Evolutionary conservation across 2,113 vertebrate genomes (phyloP).

Genomic region (Hyperopisus bebe): DNA sequence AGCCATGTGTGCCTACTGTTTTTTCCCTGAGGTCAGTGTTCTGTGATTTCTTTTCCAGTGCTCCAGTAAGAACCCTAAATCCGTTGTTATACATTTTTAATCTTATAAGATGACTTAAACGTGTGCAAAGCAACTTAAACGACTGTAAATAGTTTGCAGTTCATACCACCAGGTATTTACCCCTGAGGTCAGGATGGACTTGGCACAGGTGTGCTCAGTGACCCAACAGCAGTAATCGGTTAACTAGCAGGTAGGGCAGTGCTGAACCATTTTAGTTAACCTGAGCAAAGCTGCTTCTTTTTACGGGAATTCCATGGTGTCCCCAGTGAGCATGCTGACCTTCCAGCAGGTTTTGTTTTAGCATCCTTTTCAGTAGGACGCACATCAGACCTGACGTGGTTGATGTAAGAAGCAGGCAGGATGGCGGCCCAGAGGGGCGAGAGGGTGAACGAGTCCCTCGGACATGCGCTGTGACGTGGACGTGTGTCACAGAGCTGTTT

Average conservation of each 20-base stretch:
- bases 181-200: background rate
- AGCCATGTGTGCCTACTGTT: background rate
- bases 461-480: slow-evolving; percentile 20
- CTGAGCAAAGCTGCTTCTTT: background rate
- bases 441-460: background rate
- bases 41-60: background rate
- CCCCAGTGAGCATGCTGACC: background rate
- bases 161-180: background rate
- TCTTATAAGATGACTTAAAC: background rate
- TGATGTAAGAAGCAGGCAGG: background rate
- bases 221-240: background rate
- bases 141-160: background rate
- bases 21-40: background rate
- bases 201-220: background rate
- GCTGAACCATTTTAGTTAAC: background rate
- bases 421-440: too few species aligned
- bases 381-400: background rate
- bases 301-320: background rate
- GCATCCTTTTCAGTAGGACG: background rate
- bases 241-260: background rate
- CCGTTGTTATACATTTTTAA: background rate
- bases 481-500: slow-evolving; percentile 24
- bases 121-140: background rate
- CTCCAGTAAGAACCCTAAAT: background rate
- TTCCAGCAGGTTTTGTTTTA: background rate